These are phyloP conservation scores for Rhadinocentrus ornatus DNA, from an alignment of 2,797 vertebrate genomes.

Conservation along the genomic window DNA sequence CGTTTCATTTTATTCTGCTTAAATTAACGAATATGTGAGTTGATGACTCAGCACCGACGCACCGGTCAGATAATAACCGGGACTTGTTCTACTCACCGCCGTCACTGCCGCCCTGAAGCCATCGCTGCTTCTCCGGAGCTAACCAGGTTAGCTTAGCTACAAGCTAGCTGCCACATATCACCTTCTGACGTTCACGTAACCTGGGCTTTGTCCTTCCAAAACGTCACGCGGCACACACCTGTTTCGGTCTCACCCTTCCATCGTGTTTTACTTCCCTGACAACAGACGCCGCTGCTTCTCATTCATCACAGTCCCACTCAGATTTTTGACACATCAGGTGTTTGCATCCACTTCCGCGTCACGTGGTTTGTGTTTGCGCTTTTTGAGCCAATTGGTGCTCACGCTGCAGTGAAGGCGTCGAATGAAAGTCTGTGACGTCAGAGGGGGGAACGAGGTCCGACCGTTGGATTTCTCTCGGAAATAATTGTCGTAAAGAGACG, in stretches of 20 bases:
- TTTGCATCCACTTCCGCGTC: conserved; percentile 48
- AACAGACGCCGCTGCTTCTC: neutral
- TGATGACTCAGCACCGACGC: too few relatives aligned
- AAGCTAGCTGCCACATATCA: conserved; percentile 10
- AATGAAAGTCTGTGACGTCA: conserved; percentile 43
- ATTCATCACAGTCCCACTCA: neutral
- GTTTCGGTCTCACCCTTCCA: too few relatives aligned
- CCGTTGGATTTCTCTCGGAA: neutral
- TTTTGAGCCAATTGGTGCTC: conserved; percentile 56
- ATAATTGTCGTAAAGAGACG: neutral
- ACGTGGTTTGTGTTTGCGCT: conserved; percentile 46
- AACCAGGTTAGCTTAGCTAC: neutral
- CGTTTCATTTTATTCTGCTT: too few relatives aligned
- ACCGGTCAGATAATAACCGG: too few relatives aligned
- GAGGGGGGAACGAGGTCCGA: neutral
- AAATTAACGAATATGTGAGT: too few relatives aligned
- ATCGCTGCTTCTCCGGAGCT: neutral
- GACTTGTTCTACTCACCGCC: conserved; percentile 41
- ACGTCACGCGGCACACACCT: too few relatives aligned
- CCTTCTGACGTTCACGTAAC: too few relatives aligned
- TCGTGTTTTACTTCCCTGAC: too few relatives aligned
- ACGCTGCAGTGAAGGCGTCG: neutral
- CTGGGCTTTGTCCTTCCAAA: too few relatives aligned
- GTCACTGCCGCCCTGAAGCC: conserved; percentile 3
- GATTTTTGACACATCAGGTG: conserved; percentile 45